Evolutionary conservation across 2,797 vertebrate genomes (phyloP), one percentile per base, ranked within the genome.

Genomic region (Platalea minor): DNA sequence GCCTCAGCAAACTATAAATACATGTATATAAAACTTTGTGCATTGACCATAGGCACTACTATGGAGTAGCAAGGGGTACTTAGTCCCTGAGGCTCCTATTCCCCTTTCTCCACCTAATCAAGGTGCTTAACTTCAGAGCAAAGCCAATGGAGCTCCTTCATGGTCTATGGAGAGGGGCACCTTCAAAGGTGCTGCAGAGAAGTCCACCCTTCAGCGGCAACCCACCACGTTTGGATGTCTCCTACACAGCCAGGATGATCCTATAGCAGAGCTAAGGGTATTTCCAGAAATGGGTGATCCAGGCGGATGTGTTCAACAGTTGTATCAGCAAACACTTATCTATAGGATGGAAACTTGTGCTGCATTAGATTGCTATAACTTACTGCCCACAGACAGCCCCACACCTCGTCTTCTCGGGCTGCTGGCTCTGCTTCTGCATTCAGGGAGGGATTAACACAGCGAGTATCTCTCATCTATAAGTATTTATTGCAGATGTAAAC

Each of bases 91-190:
- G 60, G 16, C 20, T 88, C 24, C 35, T 13, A 14, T 19, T 68
- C 8, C 33, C 10, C 18, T 46, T 69, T 54, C 12, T 51, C 9
- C 53, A 48, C 25, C 25, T 64, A n/a, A 56, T 39, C 24, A 72
- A 83, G 16, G 4, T 33, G 11, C 17, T 64, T 26, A 48, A 45
- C 28, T 45, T n/a, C 29, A 43, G 33, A 81, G 41, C 18, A 85
- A 73, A 80, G 11, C 28, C 46, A 83, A 1, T 0, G 0, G 31
- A 69, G 4, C 10, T 54, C 12, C 31, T n/a, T 21, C 35, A n/a
- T 9, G 13, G 4, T 43, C 31, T 68, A 26, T 35, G 31, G 25
- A 84, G 14, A n/a, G 20, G 3, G 10, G 4, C 16, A 69, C 4
- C 41, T 63, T 37, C 24, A 76, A 63, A 56, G 39, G 28, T 2